Conservation (phyloP, 2,888 invertebrate species). For the Celastrina argiolus region DNA sequence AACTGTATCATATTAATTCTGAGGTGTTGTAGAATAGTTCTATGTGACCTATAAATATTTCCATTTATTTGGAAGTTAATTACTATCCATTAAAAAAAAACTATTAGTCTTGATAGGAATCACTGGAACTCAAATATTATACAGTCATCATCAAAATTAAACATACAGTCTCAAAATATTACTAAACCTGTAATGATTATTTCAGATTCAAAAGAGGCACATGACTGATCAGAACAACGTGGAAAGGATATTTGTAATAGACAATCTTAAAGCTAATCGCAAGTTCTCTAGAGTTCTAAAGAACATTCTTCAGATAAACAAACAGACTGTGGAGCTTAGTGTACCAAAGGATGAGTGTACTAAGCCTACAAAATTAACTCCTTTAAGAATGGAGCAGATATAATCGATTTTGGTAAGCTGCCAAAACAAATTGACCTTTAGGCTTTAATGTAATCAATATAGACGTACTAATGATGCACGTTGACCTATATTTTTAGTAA, state of each 20-base stretch:
- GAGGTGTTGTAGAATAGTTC: too few species aligned
- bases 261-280: conserved; percentile 55
- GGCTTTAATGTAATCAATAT: neutral
- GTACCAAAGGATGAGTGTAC: conserved; percentile 58
- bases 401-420: neutral
- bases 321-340: conserved; percentile 58
- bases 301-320: conserved; percentile 61
- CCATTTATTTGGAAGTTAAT: too few species aligned
- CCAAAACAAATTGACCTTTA: neutral
- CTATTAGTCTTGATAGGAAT: too few species aligned
- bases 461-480: too few species aligned
- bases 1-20: too few species aligned
- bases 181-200: conserved; percentile 17
- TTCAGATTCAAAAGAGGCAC: conserved; percentile 48
- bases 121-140: too few species aligned
- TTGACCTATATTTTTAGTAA: too few species aligned
- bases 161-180: too few species aligned
- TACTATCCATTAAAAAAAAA: too few species aligned
- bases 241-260: conserved; percentile 62
- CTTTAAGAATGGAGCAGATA: conserved; percentile 51
- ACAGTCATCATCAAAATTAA: too few species aligned
- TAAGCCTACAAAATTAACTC: conserved; percentile 65
- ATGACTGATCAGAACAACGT: conserved; percentile 49
- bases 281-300: conserved; percentile 54
- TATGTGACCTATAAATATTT: too few species aligned